These are phyloP conservation scores for Pristis pectinata DNA, from an alignment of 2,797 vertebrate species.

Conservation along the genomic window DNA sequence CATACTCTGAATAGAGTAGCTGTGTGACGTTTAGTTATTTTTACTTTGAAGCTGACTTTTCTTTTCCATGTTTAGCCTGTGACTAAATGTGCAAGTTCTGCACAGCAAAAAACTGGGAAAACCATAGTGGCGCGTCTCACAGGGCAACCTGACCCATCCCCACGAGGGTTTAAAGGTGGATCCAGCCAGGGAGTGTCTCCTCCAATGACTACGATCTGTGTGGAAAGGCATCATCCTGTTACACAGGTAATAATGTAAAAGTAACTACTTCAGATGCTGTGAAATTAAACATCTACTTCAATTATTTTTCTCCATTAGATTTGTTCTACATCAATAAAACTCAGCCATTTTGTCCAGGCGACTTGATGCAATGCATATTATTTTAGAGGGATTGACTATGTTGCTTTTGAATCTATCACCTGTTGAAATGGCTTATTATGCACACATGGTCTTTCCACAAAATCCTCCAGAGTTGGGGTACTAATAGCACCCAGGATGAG, in stretches of 20 bases:
- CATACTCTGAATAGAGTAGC: neutral
- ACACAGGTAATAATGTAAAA: slow-evolving; percentile 65
- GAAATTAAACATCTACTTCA: neutral
- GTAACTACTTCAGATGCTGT: neutral
- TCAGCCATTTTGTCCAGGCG: neutral
- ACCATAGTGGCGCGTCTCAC: slow-evolving; percentile 80
- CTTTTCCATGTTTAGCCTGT: slow-evolving; percentile 55
- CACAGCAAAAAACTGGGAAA: slow-evolving; percentile 79
- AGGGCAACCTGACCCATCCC: slow-evolving; percentile 59
- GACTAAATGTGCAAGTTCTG: slow-evolving; percentile 69
- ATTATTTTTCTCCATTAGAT: neutral
- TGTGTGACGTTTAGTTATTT: neutral
- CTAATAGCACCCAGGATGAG: neutral
- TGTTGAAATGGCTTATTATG: neutral
- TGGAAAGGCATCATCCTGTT: slow-evolving; percentile 88
- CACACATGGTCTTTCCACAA: neutral
- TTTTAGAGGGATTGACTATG: neutral
- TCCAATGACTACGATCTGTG: slow-evolving; percentile 79
- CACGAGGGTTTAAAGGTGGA: slow-evolving; percentile 56
- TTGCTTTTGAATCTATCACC: neutral
- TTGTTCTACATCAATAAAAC: neutral
- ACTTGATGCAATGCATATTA: neutral
- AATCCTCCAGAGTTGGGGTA: neutral
- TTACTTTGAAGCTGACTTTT: slow-evolving; percentile 16
- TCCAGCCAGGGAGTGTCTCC: slow-evolving; percentile 70